phyloP scores from a whole-genome alignment of 2,888 invertebrate species.

The Schizaphis graminum region DNA sequence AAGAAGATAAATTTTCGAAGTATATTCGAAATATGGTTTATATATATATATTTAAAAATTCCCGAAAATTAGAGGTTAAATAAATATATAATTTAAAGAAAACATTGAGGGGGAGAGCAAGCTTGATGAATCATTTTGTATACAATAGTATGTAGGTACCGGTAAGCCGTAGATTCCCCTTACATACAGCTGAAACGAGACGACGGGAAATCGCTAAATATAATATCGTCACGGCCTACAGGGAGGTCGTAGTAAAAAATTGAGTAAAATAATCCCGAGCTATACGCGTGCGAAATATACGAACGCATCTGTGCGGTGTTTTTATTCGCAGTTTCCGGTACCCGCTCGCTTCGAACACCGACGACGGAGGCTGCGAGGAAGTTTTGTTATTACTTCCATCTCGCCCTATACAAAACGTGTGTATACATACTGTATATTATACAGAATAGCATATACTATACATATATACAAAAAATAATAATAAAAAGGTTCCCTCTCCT shows the following conservation, averaged over 20 bases:
- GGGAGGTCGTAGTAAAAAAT: constrained; percentile 4
- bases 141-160: neutral
- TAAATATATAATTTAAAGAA: neutral
- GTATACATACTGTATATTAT: neutral
- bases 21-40: neutral
- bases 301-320: constrained; percentile 9
- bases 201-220: neutral
- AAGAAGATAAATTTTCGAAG: neutral
- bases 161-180: neutral
- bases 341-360: neutral
- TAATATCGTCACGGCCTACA: neutral
- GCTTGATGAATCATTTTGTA: neutral
- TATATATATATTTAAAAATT: neutral
- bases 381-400: constrained; percentile 19
- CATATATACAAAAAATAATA: neutral
- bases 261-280: neutral
- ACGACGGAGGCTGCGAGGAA: neutral
- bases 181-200: neutral
- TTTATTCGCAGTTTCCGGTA: constrained; percentile 63
- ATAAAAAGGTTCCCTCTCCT: neutral
- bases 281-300: constrained; percentile 17
- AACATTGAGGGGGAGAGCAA: neutral
- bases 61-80: neutral
- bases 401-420: neutral
- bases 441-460: neutral